Conservation (phyloP, 1,140 invertebrate genomes). For the Drosophila parvula region DNA sequence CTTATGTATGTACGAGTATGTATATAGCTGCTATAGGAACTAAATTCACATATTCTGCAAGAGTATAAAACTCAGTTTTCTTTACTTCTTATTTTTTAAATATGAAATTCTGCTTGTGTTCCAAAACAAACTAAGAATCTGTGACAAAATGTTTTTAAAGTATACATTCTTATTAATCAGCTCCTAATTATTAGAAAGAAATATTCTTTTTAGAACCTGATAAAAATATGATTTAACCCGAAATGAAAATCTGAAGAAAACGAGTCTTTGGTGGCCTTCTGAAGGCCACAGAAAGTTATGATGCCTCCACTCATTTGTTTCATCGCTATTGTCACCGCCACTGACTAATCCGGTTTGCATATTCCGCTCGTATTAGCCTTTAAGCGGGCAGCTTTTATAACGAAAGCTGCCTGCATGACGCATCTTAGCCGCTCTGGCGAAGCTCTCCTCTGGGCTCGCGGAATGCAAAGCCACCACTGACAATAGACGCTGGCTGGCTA, state of each 20-base stretch:
- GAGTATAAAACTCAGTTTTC: too few species aligned
- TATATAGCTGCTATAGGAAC: too few species aligned
- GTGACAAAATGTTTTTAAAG: too few species aligned
- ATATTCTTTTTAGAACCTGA: background rate
- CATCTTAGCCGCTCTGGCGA: conserved; percentile 46
- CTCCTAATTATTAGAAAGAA: background rate
- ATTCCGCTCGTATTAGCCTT: conserved; percentile 31
- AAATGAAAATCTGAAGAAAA: background rate
- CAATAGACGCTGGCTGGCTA: conserved; percentile 49
- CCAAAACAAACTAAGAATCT: too few species aligned
- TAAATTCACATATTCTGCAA: too few species aligned
- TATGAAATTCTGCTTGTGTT: too few species aligned
- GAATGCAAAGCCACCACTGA: conserved; percentile 53
- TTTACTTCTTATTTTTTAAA: too few species aligned
- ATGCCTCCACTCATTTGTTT: conserved; percentile 17
- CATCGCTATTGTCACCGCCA: conserved; percentile 20
- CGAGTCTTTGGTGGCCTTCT: background rate
- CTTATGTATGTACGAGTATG: too few species aligned
- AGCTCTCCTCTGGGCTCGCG: conserved; percentile 53
- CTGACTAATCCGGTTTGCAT: conserved; percentile 65
- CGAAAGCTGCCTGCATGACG: conserved; percentile 65
- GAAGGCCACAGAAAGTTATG: conserved; percentile 5
- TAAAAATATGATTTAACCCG: too few species aligned
- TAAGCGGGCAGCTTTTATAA: conserved; percentile 40
- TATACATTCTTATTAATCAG: background rate